Base-by-base conservation (phyloP, 2,888 invertebrate genomes). In the Morinoia aosen region DNA sequence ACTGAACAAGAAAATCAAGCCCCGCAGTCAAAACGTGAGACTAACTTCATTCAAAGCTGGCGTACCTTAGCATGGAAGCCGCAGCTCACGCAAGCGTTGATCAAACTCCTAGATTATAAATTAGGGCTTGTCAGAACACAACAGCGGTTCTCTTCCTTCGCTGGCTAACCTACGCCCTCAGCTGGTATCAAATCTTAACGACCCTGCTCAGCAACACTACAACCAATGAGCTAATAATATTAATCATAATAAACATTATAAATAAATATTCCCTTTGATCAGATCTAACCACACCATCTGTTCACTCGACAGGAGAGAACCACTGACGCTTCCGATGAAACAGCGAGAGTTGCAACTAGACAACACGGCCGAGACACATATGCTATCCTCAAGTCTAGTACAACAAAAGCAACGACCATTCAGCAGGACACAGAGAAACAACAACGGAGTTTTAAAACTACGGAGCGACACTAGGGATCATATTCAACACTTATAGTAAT, bases 321-420 rank as follows among this genome's bases (percentile, higher is more conserved):
- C 76, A 33, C 76, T 33, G 33, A 8, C 33, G 76, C 76, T 16
- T 19, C 76, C 25, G 76, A 33, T 7, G 25, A 76, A 8, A 33
- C 19, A 76, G 76, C 33, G 33, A 61, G 61, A 61, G 61, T 61
- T 61, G 61, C 14, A 12, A 33, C 76, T 33, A 33, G 76, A 76
- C 25, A 76, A 76, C 76, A 76, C 33, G 76, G 25, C 76, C 33
- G 25, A 10, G 33, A 76, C 76, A 76, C 33, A 61, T 16, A 33
- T 76, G 76, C 76, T 76, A 76, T 33, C 33, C 76, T 76, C 76
- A 76, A 76, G 76, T 76, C 76, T 76, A 76, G 76, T 76, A 76
- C 76, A 76, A 76, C 76, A 76, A 76, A 76, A 76, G 76, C 76
- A 76, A 76, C 76, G 76, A 76, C 76, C 76, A 76, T 76, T 76